Evolutionary conservation across 2,888 invertebrate genomes (phyloP), one percentile per base, ranked within the genome.

Genomic region (Hemistola chrysoprasaria): DNA sequence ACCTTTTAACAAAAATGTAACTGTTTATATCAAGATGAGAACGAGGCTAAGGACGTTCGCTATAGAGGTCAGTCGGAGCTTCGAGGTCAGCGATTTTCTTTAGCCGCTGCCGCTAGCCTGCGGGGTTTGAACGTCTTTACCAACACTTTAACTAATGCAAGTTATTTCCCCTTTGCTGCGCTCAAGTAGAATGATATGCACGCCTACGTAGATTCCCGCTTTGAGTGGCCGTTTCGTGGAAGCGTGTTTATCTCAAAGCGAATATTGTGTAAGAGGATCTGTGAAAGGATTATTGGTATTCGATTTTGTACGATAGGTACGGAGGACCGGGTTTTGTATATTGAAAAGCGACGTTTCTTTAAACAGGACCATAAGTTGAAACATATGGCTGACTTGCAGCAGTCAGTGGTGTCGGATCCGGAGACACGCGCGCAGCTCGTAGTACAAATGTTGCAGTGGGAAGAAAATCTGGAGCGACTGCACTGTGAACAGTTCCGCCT

Each of bases 381-480:
- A 78, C 98, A 98, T 76, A 98, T 98, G 98, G 98, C 98, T n/a
- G 98, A 98, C 80, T 91, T 98, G 66, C 98, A 98, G 83, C 94
- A 98, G 84, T 96, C 97, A n/a, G 98, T 98, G 38, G 97, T 98
- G 20, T 94, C 96, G 32, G 98, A 98, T 79, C 93, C 95, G 31
- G 97, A 97, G 65, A 95, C 95, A 47, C 94, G 97, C 43, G 95
- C 96, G 68, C 97, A 98, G 82, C 94, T 98, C 55, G 95, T 94
- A 65, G 94, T 95, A 66, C 98, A 98, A 90, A 97, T 98, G 77
- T 90, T 95, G 47, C 96, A 97, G 76, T 98, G 98, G 97, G 98
- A 98, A 70, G 98, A 98, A 80, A 98, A 98, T 81, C 91, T 98
- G 59, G 98, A 98, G 78, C 92, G 98, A 56, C 91, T 98, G 65